Evolutionary conservation across 2,888 invertebrate genomes (phyloP).

Genomic region (Azorinus chamasolen): DNA sequence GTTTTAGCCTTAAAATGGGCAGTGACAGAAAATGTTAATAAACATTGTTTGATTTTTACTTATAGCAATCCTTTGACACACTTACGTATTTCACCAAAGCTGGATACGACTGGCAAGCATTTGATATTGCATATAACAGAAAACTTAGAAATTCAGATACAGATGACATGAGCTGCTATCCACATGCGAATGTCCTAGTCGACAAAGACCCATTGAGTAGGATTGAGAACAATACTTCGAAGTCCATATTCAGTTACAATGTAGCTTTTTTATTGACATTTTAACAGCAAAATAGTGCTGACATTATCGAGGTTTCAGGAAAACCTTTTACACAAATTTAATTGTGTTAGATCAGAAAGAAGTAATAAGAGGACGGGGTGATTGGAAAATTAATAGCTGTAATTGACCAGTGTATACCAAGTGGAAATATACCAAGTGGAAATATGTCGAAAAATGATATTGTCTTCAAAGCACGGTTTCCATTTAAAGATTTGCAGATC

Average conservation of each 20-base stretch:
- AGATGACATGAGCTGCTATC: slow-evolving; percentile 14
- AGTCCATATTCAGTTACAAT: background rate
- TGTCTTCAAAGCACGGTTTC: background rate
- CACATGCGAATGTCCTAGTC: background rate
- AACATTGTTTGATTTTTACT: slow-evolving; percentile 1
- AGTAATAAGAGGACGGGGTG: slow-evolving; percentile 4
- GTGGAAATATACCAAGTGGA: background rate
- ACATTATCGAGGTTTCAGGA: slow-evolving; percentile 5
- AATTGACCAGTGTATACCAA: slow-evolving; percentile 1
- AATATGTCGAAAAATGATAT: background rate
- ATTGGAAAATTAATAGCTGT: slow-evolving; percentile 8
- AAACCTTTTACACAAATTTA: slow-evolving; percentile 3
- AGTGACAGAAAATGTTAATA: background rate
- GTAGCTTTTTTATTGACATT: background rate
- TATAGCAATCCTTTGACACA: slow-evolving; percentile 10
- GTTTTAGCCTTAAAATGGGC: slow-evolving; percentile 13
- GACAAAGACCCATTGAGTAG: background rate
- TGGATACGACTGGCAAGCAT: background rate
- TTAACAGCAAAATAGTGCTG: slow-evolving; percentile 3
- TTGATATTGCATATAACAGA: slow-evolving; percentile 1
- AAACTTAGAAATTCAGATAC: slow-evolving; percentile 9
- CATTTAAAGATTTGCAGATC: too few species aligned
- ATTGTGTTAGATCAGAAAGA: slow-evolving; percentile 2
- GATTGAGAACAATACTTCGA: background rate
- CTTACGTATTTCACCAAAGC: background rate